Conservation (phyloP, 2,888 invertebrate genomes). For the Oeneis ivallda region DNA sequence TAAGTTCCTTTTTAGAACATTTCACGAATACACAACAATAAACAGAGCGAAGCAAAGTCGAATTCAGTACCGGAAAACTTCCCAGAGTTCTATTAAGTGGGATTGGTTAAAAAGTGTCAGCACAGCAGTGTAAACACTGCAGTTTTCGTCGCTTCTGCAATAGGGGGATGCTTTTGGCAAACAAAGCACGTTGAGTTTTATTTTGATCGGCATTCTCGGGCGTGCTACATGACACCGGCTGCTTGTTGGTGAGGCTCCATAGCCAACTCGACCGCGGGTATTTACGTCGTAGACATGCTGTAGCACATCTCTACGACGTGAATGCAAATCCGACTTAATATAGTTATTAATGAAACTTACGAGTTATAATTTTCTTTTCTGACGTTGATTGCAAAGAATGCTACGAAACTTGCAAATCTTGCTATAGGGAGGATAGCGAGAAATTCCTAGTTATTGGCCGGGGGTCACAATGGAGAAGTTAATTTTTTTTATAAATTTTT, state of each 20-base stretch:
- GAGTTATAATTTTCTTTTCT: too few relatives aligned
- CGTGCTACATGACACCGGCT: slow-evolving; percentile 12
- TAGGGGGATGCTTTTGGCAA: slow-evolving; percentile 18
- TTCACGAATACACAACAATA: background rate
- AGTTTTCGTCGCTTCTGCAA: slow-evolving; percentile 62
- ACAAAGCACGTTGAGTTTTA: slow-evolving; percentile 39
- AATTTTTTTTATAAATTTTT: too few relatives aligned
- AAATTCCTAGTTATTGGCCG: too few relatives aligned
- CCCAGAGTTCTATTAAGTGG: slow-evolving; percentile 71
- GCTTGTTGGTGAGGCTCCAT: background rate
- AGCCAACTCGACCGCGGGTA: background rate
- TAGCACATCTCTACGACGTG: background rate
- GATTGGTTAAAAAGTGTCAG: slow-evolving; percentile 77
- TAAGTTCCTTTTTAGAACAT: background rate
- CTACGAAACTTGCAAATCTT: too few relatives aligned
- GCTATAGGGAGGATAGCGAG: too few relatives aligned
- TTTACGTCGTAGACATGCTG: too few relatives aligned
- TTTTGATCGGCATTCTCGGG: slow-evolving; percentile 21
- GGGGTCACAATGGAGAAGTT: too few relatives aligned
- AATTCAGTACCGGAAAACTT: slow-evolving; percentile 46
- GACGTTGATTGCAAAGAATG: too few relatives aligned
- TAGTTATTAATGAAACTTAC: too few relatives aligned
- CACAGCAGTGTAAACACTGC: slow-evolving; percentile 77
- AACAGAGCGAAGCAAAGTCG: background rate
- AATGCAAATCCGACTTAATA: too few relatives aligned